phyloP scores from a whole-genome alignment of 1,140 invertebrate species.

The Microplitis demolitor region DNA sequence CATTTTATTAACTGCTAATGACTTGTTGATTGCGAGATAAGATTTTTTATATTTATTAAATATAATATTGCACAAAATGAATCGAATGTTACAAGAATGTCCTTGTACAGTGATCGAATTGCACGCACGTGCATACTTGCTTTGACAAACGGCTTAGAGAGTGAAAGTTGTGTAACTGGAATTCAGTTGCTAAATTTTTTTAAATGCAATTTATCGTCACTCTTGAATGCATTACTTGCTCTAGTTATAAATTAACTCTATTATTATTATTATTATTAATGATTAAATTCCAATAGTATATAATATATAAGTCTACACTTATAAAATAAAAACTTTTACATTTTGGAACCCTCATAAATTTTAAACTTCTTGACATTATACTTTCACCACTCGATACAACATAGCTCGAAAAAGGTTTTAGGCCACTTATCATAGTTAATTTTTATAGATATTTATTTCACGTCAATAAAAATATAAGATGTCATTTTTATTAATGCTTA shows the following conservation, averaged over 20 bases:
- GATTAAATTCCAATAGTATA: neutral
- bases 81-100: conserved; percentile 31
- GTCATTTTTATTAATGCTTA: too few species aligned
- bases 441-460: too few species aligned
- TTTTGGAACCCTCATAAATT: too few species aligned
- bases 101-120: conserved; percentile 38
- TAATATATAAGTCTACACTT: neutral
- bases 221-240: conserved; percentile 41
- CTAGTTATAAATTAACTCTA: neutral
- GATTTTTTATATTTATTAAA: neutral
- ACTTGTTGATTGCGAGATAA: too few species aligned
- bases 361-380: too few species aligned
- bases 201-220: neutral
- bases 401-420: too few species aligned
- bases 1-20: too few species aligned
- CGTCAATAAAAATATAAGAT: too few species aligned
- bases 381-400: too few species aligned
- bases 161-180: conserved; percentile 51
- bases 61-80: neutral
- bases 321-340: too few species aligned
- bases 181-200: conserved; percentile 34
- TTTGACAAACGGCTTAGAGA: conserved; percentile 38
- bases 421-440: too few species aligned
- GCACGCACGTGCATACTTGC: conserved; percentile 28
- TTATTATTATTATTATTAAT: conserved; percentile 7